A percentile compares a stretch with the other conserved stretches of the same genome.
phyloP scores from a whole-genome alignment of 2,113 vertebrate genomes.

The Caloenas nicobarica region DNA sequence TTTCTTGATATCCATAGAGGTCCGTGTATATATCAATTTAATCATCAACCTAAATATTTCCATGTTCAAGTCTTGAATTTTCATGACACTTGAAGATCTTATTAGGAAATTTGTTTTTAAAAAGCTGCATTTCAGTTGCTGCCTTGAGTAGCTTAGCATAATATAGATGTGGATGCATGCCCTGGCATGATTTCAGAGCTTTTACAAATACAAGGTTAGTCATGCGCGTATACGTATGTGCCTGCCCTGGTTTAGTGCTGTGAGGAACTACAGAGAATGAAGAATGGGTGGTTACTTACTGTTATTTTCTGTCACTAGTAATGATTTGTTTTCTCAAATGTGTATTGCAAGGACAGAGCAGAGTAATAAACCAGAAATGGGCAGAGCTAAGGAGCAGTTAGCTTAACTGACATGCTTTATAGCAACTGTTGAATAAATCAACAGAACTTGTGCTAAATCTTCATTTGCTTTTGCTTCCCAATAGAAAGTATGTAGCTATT shows the following conservation, averaged over 20 bases:
- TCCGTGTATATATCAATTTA: not conserved
- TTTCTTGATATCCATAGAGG: not conserved
- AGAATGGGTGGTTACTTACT: not conserved
- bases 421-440: not conserved
- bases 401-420: not conserved
- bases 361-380: not conserved
- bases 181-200: not conserved
- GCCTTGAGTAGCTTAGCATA: not conserved
- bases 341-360: not conserved
- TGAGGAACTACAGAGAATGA: not conserved
- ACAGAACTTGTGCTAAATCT: not conserved
- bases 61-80: not conserved
- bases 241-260: not conserved
- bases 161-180: not conserved
- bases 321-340: not conserved
- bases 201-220: not conserved
- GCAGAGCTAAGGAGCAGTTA: not conserved
- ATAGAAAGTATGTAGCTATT: not conserved
- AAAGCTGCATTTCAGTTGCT: not conserved
- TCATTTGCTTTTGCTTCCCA: not conserved
- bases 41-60: not conserved
- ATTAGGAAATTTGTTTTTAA: not conserved
- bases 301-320: not conserved
- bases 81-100: not conserved
- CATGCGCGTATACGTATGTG: rapidly evolving